phyloP scores from a whole-genome alignment of 2,888 invertebrate genomes.

The Eurois occulta region DNA sequence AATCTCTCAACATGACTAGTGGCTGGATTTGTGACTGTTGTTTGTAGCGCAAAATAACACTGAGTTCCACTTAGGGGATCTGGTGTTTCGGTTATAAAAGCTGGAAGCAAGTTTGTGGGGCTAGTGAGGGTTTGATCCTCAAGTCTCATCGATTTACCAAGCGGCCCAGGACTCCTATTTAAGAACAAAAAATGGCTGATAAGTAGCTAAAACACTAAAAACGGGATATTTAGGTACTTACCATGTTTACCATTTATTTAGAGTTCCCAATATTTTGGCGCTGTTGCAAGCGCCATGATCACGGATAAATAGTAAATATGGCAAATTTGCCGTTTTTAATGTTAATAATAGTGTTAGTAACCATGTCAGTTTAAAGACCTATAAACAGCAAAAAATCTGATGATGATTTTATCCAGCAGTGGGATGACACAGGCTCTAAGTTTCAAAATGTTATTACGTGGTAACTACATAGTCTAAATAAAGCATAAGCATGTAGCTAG shows the following conservation, averaged over 20 bases:
- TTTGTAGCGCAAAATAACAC: conserved; percentile 33
- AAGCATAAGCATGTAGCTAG: too few species aligned
- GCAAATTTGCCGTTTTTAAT: too few species aligned
- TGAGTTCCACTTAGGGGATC: conserved; percentile 15
- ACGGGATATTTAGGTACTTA: too few species aligned
- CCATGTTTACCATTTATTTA: too few species aligned
- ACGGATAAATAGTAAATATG: too few species aligned
- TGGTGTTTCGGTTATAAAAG: background rate
- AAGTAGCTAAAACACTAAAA: background rate
- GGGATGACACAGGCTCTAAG: background rate
- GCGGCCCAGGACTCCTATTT: background rate
- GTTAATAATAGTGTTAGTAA: too few species aligned
- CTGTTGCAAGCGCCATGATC: too few species aligned
- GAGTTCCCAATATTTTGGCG: too few species aligned
- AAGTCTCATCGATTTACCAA: background rate
- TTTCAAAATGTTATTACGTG: background rate
- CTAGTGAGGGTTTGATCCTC: background rate
- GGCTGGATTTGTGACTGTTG: conserved; percentile 13
- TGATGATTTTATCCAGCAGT: background rate
- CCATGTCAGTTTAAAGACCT: too few species aligned
- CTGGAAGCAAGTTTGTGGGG: background rate
- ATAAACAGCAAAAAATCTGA: background rate
- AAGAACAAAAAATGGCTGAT: background rate
- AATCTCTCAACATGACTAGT: conserved; percentile 32
- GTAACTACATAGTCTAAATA: background rate